A percentile compares a stretch with the other conserved stretches of the same genome.
These are phyloP conservation scores for Callopanchax toddi DNA, from an alignment of 2,113 vertebrate genomes.

Conservation along the genomic window DNA sequence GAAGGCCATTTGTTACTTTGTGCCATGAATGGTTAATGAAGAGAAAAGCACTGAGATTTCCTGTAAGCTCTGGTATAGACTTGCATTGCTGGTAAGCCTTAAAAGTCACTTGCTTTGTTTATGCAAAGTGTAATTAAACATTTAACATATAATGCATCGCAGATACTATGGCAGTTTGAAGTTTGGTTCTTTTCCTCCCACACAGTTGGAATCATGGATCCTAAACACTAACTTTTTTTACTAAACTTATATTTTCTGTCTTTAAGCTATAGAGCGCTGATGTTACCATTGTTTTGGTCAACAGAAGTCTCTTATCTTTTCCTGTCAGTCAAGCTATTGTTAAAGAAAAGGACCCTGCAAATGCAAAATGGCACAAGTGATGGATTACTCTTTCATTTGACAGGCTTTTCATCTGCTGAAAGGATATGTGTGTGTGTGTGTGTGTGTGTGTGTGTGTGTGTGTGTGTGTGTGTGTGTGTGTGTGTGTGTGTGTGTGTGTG, in stretches of 20 bases:
- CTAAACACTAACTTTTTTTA: not conserved
- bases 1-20: slow-evolving; percentile 64
- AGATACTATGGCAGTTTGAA: not conserved
- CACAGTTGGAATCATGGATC: not conserved
- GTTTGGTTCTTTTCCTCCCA: not conserved
- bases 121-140: not conserved
- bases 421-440: slow-evolving; percentile 51
- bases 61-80: slow-evolving; percentile 7
- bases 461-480: slow-evolving; percentile 32
- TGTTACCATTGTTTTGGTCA: slow-evolving; percentile 59
- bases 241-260: slow-evolving; percentile 11
- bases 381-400: slow-evolving; percentile 82
- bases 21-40: slow-evolving; percentile 55
- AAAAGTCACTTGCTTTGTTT: slow-evolving; percentile 20
- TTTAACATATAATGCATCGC: not conserved
- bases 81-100: slow-evolving; percentile 19
- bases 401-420: slow-evolving; percentile 68
- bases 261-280: slow-evolving; percentile 11
- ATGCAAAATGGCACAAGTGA: slow-evolving; percentile 77
- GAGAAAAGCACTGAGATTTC: slow-evolving; percentile 36
- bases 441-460: slow-evolving; percentile 19
- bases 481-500: slow-evolving; percentile 22
- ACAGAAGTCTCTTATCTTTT: slow-evolving; percentile 72
- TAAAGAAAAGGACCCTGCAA: slow-evolving; percentile 69
- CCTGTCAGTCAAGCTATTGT: slow-evolving; percentile 75